Base-by-base conservation (phyloP, 2,797 vertebrate genomes). In the Florisuga fusca region DNA sequence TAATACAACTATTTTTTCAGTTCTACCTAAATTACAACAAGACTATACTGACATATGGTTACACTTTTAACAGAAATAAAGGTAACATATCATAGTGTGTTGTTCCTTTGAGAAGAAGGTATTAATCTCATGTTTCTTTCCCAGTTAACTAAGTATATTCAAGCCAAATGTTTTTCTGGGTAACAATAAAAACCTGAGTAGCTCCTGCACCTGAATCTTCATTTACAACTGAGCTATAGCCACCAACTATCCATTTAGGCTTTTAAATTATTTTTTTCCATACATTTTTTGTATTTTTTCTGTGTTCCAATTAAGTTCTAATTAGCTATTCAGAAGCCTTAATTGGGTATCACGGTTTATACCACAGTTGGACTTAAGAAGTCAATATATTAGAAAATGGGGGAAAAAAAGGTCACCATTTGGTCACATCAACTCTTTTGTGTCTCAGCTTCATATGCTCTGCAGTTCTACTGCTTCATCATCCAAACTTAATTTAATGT, bases 401-500 rank as follows among this genome's bases (percentile, higher is more conserved):
- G 7, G 12, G 3, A 43, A 92, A 45, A 69, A 82, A 3, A 41
- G 3, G 22, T 59, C 27, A 63, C 54, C 48, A 64, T 46, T 6
- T 68, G 38, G 55, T 74, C 33, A 53, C 26, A 77, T 64, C 76
- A 79, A 77, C n/a, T 73, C 61, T 62, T 61, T 55, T 76, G 29
- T 58, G 27, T 77, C 58, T 76, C 34, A 68, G 43, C n/a, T 59
- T 84, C 69, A 82, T 69, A 80, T 87, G 21, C 22, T 84, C 21
- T 5, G 2, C 12, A 82, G 29, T 78, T 83, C 61, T 71, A 87
- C 36, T 61, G 69, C 73, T 71, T 94, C 53, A 86, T 91, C 75
- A 69, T 58, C 84, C 66, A 94, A 79, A 95, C 22, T 80, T 95
- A 77, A 94, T 95, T 91, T 94, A 41, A 87, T 88, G 53, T 90